These are phyloP conservation scores for Epinotia nisella DNA, from an alignment of 2,888 invertebrate species.

Conservation along the genomic window DNA sequence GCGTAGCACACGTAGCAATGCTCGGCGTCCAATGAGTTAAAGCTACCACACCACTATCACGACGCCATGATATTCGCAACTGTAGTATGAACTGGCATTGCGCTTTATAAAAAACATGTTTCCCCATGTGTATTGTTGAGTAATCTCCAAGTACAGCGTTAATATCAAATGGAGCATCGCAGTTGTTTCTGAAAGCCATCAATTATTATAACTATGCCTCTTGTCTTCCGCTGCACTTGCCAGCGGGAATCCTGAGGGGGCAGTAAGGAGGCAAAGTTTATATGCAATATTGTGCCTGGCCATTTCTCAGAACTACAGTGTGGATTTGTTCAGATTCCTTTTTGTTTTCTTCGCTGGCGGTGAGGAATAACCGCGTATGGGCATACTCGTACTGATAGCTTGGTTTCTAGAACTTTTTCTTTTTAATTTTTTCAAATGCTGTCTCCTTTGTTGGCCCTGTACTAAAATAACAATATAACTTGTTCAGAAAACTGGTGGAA, in stretches of 20 bases:
- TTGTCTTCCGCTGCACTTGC: slow-evolving; percentile 22
- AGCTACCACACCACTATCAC: no score
- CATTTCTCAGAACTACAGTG: slow-evolving; percentile 33
- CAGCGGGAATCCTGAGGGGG: slow-evolving; percentile 18
- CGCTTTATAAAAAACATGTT: neutral
- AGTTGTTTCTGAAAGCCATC: slow-evolving; percentile 20
- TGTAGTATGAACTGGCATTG: neutral
- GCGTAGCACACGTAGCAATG: no score
- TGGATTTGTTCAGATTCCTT: slow-evolving; percentile 24
- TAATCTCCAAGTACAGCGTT: neutral
- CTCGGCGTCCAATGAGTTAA: no score
- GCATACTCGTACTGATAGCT: neutral
- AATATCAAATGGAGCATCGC: neutral
- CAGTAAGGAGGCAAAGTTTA: slow-evolving; percentile 29
- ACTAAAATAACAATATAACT: neutral
- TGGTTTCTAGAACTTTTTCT: no score
- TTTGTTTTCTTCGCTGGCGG: slow-evolving; percentile 4
- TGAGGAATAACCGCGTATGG: neutral
- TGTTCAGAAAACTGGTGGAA: no score
- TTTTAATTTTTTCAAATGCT: no score
- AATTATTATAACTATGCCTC: slow-evolving; percentile 29
- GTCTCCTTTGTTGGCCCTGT: no score
- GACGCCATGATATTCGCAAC: neutral
- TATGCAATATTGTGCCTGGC: slow-evolving; percentile 35
- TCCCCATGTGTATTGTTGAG: neutral